Evolutionary conservation across 2,888 invertebrate genomes (phyloP), one percentile per base, ranked within the genome.

Genomic region (Coenonympha glycerion): DNA sequence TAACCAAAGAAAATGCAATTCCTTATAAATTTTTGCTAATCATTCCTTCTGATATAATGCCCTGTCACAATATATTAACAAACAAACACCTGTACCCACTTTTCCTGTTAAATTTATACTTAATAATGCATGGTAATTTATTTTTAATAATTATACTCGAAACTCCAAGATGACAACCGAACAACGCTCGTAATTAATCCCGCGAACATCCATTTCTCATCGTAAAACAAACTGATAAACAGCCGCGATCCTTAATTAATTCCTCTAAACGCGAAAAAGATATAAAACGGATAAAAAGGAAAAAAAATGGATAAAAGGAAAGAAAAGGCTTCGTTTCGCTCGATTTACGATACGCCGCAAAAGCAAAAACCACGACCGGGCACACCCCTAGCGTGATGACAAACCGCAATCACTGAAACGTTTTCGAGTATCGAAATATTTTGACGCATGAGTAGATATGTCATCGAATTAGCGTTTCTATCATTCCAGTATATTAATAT

Each of bases 241-340:
- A 47, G 47, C 56, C 56, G 53, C 51, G 54, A 55, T 51, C 51
- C 66, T 72, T 75, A 78, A 79, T 79, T 77, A 79, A 73, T 73
- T 70, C 69, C 62, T 69, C 73, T 69, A 70, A 72, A 71, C 60
- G 59, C 67, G 62, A 60, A 56, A 54, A 52, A 33, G 45, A 45
- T 11, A 45, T 45, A 34, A 34, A 45, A 33, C 31, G n/a, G 6
- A 33, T 55, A 63, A 67, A 66, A 68, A 64, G 61, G 63, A 51
- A 56, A 65, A 63, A 66, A 64, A 57, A n/a, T n/a, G 63, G 60
- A 56, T 34, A 48, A 45, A 39, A 42, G 52, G 52, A 57, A 48
- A 33, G 30, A 50, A 49, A 57, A 44, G 50, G 49, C 49, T 53
- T 56, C 57, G 57, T 61, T 57, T 57, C 63, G 63, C 58, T 64